Base-by-base conservation (phyloP, 2,797 vertebrate genomes). In the Lemur catta region DNA sequence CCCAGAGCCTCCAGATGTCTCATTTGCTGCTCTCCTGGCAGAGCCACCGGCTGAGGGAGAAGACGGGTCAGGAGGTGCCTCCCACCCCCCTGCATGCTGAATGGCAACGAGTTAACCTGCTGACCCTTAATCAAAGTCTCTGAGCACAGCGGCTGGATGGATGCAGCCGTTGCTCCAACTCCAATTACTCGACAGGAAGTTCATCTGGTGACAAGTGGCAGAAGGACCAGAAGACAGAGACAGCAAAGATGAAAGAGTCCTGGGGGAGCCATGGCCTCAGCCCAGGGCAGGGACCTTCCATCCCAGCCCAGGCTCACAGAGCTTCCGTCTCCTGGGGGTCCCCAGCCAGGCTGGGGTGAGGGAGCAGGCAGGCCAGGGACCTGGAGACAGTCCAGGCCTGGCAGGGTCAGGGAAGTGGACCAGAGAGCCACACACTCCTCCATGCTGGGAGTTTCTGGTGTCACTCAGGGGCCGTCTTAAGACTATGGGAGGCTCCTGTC, bases 121-220 rank as follows among this genome's bases (percentile, higher is more conserved):
- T 14, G 79, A 92, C 98, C 97, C 95, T 96, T 95, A 94, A 97
- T 97, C 97, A 93, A 96, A 89, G 94, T 80, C 94, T 95, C 46
- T 38, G 95, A 96, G 90, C 75, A 55, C 86, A 0, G 26, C 28
- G 0, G 24, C 57, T 46, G 76, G 97, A 95, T 97, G 96, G 97
- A 96, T 87, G 93, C 69, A 52, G 90, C 88, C 57, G 17, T 92
- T 86, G 88, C 95, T 91, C 86, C 61, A 95, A 96, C 93, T 94
- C 93, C 84, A 30, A 86, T 97, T 82, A 97, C 95, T 95, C 94
- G 15, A 50, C 93, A 95, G 97, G 85, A 97, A 97, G 97, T 97
- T 95, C 97, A 82, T 13, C 18, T 48, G 67, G 84, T 95, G 94
- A 79, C 35, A 86, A 95, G 84, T 93, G 65, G 65, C 78, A 81